Conservation (phyloP, 2,888 invertebrate species). For the Eledone cirrhosa region DNA sequence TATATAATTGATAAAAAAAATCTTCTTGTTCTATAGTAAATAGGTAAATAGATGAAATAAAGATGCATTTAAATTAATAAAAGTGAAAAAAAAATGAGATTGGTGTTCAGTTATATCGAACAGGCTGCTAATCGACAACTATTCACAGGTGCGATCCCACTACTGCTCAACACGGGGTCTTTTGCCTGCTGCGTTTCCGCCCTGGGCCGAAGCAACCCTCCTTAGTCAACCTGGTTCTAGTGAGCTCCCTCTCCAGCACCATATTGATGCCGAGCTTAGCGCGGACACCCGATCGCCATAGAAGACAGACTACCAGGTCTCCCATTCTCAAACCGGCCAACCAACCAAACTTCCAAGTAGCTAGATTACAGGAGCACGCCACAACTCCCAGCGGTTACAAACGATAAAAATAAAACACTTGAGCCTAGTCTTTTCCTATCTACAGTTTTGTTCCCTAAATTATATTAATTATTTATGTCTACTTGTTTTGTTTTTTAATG, state of each 20-base stretch:
- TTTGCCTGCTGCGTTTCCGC: slow-evolving; percentile 29
- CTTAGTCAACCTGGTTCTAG: slow-evolving; percentile 11
- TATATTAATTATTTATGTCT: no score
- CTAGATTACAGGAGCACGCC: slow-evolving; percentile 98
- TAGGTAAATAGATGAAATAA: no score
- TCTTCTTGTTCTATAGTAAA: no score
- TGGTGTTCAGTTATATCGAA: no score
- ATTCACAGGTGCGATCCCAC: not conserved
- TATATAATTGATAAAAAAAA: no score
- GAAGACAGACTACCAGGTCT: slow-evolving; percentile 71
- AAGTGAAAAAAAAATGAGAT: no score
- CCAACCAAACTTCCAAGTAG: slow-evolving; percentile 88
- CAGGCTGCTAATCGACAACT: no score
- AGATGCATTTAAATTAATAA: no score
- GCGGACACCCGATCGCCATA: no score
- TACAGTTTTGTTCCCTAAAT: no score
- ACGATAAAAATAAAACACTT: not conserved
- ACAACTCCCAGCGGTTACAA: slow-evolving; percentile 80
- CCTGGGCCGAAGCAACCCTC: slow-evolving; percentile 22
- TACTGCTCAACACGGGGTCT: slow-evolving; percentile 13
- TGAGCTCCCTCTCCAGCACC: not conserved
- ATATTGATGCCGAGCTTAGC: not conserved
- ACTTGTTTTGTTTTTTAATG: no score
- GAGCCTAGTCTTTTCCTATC: no score
- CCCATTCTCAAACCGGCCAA: slow-evolving; percentile 94